A percentile compares a stretch with the other conserved stretches of the same genome.
Evolutionary conservation across 2,888 invertebrate genomes (phyloP).

Genomic region (Spodoptera littoralis): DNA sequence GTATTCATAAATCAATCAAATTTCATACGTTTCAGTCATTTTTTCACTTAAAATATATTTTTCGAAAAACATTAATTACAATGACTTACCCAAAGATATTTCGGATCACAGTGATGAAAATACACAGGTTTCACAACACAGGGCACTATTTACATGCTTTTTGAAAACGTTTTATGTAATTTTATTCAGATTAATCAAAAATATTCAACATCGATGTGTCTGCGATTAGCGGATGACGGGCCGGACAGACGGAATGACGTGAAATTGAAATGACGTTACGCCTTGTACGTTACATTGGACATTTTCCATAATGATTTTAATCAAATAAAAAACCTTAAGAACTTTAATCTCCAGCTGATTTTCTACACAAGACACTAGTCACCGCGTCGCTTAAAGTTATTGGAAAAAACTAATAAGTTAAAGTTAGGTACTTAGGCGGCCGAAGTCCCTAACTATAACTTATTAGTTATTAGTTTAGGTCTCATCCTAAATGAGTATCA

Average conservation of each 20-base stretch:
- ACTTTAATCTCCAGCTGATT: too few relatives aligned
- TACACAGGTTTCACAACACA: conserved; percentile 31
- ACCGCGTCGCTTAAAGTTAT: too few relatives aligned
- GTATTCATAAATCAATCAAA: conserved; percentile 16
- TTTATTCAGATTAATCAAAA: conserved; percentile 10
- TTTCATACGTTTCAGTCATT: conserved; percentile 8
- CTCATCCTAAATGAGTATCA: too few relatives aligned
- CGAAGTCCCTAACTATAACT: too few relatives aligned
- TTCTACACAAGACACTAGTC: too few relatives aligned
- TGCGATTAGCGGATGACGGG: conserved; percentile 34
- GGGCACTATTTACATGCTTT: conserved; percentile 41
- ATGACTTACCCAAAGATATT: conserved; percentile 38
- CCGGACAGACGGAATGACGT: conserved; percentile 1
- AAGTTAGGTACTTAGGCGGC: too few relatives aligned
- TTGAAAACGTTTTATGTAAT: conserved; percentile 11
- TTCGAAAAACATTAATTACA: background rate
- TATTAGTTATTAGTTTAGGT: too few relatives aligned
- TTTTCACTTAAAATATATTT: background rate
- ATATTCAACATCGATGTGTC: conserved; percentile 1
- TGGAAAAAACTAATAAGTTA: too few relatives aligned
- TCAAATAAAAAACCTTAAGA: too few relatives aligned
- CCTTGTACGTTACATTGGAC: too few relatives aligned
- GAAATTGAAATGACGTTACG: too few relatives aligned
- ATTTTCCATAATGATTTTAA: too few relatives aligned
- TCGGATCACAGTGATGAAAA: conserved; percentile 18